These are phyloP conservation scores for Lepidocolaptes lacrymiger DNA, from an alignment of 2,797 vertebrate species.

Conservation along the genomic window DNA sequence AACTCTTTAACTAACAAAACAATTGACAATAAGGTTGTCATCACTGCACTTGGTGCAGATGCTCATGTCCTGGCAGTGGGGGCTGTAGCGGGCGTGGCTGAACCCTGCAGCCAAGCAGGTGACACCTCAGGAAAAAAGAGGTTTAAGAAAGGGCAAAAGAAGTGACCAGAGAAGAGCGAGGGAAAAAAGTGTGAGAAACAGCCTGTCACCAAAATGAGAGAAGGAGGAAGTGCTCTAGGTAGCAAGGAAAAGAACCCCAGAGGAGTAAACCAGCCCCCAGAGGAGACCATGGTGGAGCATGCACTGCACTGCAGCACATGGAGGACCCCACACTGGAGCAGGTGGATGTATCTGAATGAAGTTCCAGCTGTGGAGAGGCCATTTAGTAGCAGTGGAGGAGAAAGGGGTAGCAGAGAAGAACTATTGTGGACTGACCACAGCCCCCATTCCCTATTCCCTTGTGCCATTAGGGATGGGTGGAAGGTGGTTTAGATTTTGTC, in stretches of 20 bases:
- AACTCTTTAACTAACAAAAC: neutral
- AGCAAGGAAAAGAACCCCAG: neutral
- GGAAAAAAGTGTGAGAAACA: neutral
- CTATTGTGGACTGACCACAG: neutral
- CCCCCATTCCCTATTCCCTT: neutral
- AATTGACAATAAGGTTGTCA: neutral
- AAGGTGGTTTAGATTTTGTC: neutral
- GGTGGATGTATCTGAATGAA: neutral
- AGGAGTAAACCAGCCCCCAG: neutral
- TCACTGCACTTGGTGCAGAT: neutral
- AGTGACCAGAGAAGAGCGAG: neutral
- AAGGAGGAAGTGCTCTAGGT: neutral
- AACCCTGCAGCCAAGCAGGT: rapidly evolving
- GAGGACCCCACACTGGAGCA: rapidly evolving
- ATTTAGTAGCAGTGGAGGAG: neutral
- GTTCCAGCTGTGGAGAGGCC: neutral
- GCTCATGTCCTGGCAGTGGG: rapidly evolving
- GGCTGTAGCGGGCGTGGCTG: rapidly evolving
- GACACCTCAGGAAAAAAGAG: neutral
- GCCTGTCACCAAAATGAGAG: neutral
- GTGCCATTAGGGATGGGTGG: rapidly evolving
- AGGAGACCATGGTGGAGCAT: neutral
- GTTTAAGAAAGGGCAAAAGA: neutral
- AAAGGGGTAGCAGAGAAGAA: neutral
- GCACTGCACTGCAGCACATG: rapidly evolving